Evolutionary conservation across 2,888 invertebrate species (phyloP), one percentile per base, ranked within the genome.

Genomic region (Agrilus biguttatus): DNA sequence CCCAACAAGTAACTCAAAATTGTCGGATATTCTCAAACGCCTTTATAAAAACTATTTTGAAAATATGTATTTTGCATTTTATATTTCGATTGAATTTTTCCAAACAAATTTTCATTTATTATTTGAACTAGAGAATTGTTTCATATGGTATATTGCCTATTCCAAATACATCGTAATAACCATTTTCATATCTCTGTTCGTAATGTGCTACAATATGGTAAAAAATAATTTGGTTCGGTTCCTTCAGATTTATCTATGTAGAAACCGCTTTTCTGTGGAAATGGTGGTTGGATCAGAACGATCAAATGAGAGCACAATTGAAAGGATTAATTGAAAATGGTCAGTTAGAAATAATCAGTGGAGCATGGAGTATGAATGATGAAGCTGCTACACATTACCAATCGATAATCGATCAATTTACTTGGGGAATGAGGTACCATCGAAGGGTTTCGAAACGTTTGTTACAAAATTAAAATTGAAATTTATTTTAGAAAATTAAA

Each of bases 351-450:
- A 80, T 88, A 48, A 78, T 80, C 6, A 78, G 84, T 0, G 86
- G 86, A 0, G 85, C 77, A 0, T 86, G 86, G 86, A 80, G 78
- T 51, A 87, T 88, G 87, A 86, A 88, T 55, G 89, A 89, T 52
- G 88, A 77, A 57, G 84, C 82, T 0, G 71, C 72, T 0, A 71
- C 77, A 0, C 78, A 83, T 51, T 84, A 84, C 55, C 80, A 80
- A 47, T 78, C 78, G 13, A 76, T 78, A 2, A 71, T 85, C 1
- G 85, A 85, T 56, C 83, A 84, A 61, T 81, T 80, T 58, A 79
- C 82, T 0, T 79, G 77, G 74, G 85, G 85, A 13, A 70, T 87
- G 33, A 71, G 78, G 78, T 76, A 50, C 69, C 1, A 21, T 5
- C 7, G 10, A 28, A 10, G 10, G 3, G 7, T 37, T 40, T 34